Evolutionary conservation across 2,888 invertebrate species (phyloP).

Genomic region (Neoscelio sp.): DNA sequence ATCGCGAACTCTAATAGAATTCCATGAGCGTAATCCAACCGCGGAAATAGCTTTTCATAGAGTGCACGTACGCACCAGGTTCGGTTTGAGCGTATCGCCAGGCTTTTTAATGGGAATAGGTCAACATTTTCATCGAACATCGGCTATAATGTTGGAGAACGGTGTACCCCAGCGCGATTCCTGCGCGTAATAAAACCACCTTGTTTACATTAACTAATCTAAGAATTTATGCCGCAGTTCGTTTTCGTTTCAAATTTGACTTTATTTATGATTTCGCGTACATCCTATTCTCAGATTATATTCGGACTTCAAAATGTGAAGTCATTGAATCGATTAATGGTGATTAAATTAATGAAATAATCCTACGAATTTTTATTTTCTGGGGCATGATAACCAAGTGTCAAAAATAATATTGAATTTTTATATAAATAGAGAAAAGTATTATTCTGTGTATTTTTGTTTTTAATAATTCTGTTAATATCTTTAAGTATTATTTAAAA

Average conservation of each 20-base stretch:
- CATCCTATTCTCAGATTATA: too few relatives aligned
- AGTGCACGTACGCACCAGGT: constrained; percentile 52
- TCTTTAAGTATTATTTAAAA: too few relatives aligned
- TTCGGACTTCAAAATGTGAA: too few relatives aligned
- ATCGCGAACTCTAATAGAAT: constrained; percentile 59
- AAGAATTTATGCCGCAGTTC: constrained; percentile 21
- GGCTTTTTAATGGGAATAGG: constrained; percentile 46
- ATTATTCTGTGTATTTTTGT: too few relatives aligned
- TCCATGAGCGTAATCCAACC: constrained; percentile 54
- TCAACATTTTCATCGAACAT: constrained; percentile 49
- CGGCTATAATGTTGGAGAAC: constrained; percentile 28
- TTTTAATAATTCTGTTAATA: too few relatives aligned
- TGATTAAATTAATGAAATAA: too few relatives aligned
- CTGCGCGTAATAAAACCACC: constrained; percentile 2
- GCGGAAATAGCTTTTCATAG: constrained; percentile 60
- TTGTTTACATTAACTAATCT: constrained; percentile 43
- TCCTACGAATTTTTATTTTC: too few relatives aligned
- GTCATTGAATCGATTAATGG: too few relatives aligned
- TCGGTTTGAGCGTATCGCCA: constrained; percentile 22
- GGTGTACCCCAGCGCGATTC: constrained; percentile 22
- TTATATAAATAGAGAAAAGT: too few relatives aligned
- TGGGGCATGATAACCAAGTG: too few relatives aligned
- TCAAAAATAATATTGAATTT: too few relatives aligned
- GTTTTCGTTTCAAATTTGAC: background rate
- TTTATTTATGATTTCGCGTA: background rate